Evolutionary conservation across 2,113 vertebrate genomes (phyloP).

Genomic region (Osmerus eperlanus): DNA sequence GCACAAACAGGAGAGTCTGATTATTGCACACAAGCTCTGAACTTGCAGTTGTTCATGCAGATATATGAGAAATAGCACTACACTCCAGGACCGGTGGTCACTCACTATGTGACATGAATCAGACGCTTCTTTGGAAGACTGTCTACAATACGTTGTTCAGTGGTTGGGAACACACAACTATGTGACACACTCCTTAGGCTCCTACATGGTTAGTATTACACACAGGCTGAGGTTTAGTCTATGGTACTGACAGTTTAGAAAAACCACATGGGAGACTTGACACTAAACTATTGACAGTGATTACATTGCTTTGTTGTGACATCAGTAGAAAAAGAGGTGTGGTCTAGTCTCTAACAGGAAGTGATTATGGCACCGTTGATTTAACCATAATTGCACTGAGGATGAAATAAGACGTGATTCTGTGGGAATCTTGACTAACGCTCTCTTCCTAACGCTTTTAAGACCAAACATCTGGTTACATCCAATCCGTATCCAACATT

Average conservation of each 20-base stretch:
- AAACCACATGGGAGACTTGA: slow-evolving; percentile 22
- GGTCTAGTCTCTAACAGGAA: background rate
- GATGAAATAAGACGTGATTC: slow-evolving; percentile 24
- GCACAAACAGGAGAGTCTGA: slow-evolving; percentile 47
- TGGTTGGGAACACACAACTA: slow-evolving; percentile 27
- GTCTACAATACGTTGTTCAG: slow-evolving; percentile 48
- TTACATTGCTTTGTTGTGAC: slow-evolving; percentile 36
- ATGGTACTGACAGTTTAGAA: slow-evolving; percentile 20
- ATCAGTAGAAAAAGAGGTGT: slow-evolving; percentile 38
- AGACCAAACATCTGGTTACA: slow-evolving; percentile 45
- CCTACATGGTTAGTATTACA: slow-evolving; percentile 25
- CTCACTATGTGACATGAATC: slow-evolving; percentile 47
- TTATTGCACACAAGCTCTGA: slow-evolving; percentile 72
- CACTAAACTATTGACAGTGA: slow-evolving; percentile 11
- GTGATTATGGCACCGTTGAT: background rate
- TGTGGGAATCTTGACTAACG: slow-evolving; percentile 25
- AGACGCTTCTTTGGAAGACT: slow-evolving; percentile 66
- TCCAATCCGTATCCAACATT: slow-evolving; percentile 55
- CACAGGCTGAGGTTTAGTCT: slow-evolving; percentile 5
- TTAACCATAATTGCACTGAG: slow-evolving; percentile 36
- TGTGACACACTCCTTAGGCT: slow-evolving; percentile 35
- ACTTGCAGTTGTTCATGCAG: slow-evolving; percentile 68
- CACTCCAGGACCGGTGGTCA: slow-evolving; percentile 45
- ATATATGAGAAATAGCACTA: slow-evolving; percentile 50
- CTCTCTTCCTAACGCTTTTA: slow-evolving; percentile 31